Evolutionary conservation across 1,140 invertebrate species (phyloP).

Genomic region (Pissodes strobi): DNA sequence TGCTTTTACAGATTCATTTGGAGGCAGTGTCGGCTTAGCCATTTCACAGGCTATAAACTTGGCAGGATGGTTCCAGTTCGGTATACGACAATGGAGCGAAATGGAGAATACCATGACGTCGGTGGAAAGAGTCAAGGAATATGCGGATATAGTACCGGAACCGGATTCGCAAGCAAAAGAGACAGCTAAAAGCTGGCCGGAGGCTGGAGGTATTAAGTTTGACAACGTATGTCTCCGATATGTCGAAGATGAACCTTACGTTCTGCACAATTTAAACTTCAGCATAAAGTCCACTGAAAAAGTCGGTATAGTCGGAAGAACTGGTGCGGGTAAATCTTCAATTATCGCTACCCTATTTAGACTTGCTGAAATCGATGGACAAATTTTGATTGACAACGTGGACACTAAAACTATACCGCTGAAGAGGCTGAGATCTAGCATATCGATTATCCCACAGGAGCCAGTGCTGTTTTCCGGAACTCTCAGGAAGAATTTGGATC

Average conservation of each 20-base stretch:
- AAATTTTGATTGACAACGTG: slow-evolving; percentile 65
- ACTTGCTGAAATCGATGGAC: slow-evolving; percentile 68
- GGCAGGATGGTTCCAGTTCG: slow-evolving; percentile 81
- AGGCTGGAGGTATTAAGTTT: slow-evolving; percentile 40
- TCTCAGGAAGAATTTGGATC: slow-evolving; percentile 67
- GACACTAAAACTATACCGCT: slow-evolving; percentile 59
- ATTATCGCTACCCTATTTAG: slow-evolving; percentile 74
- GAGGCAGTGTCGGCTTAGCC: slow-evolving; percentile 76
- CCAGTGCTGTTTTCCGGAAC: slow-evolving; percentile 72
- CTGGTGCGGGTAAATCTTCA: slow-evolving; percentile 72
- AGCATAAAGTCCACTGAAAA: slow-evolving; percentile 67
- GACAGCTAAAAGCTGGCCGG: slow-evolving; percentile 43
- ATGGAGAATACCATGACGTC: slow-evolving; percentile 81
- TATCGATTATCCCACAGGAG: slow-evolving; percentile 75
- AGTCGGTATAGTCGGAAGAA: slow-evolving; percentile 65
- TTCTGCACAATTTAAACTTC: slow-evolving; percentile 68
- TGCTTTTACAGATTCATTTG: slow-evolving; percentile 44
- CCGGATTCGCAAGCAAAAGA: slow-evolving; percentile 54
- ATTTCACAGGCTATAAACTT: slow-evolving; percentile 78
- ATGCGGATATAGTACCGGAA: slow-evolving; percentile 71
- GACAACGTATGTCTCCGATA: slow-evolving; percentile 69
- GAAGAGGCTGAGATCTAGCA: slow-evolving; percentile 63
- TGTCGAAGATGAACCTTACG: slow-evolving; percentile 64
- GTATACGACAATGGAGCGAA: slow-evolving; percentile 78
- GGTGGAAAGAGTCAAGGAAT: slow-evolving; percentile 77